Percentiles rank a stretch among this genome's conserved stretches.
Conservation (phyloP, 1,140 invertebrate genomes). For the Leptonema lineaticorne region DNA sequence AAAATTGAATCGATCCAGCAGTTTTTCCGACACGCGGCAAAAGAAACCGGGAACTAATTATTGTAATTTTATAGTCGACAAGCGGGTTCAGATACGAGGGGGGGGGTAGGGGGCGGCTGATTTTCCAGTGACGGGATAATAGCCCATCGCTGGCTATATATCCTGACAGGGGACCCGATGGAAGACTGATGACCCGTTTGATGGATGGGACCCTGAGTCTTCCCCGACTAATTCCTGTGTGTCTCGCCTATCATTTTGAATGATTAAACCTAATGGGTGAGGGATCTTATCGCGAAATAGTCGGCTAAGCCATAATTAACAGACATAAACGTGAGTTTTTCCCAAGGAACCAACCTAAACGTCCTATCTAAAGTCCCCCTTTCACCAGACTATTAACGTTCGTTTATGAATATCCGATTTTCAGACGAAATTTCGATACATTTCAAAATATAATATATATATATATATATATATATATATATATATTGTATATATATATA, state of each 20-base stretch:
- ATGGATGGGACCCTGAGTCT: constrained; percentile 31
- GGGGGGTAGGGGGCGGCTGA: too few relatives aligned
- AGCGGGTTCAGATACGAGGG: too few relatives aligned
- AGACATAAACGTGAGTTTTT: not conserved
- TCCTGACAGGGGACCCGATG: constrained; percentile 37
- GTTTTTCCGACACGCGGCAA: too few relatives aligned
- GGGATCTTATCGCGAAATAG: not conserved
- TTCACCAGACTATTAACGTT: too few relatives aligned
- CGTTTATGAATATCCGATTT: too few relatives aligned
- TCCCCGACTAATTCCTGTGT: constrained; percentile 30
- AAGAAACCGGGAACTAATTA: constrained; percentile 36
- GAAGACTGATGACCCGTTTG: constrained; percentile 38
- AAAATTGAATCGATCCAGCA: too few relatives aligned
- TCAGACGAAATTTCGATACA: not conserved
- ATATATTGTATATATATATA: not conserved
- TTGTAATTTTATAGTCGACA: constrained; percentile 33
- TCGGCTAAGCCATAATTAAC: not conserved
- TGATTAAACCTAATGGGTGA: constrained; percentile 36
- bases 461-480: not conserved
- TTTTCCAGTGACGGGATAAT: constrained; percentile 36
- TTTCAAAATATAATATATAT: not conserved
- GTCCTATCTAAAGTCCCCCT: not conserved
- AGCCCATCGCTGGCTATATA: constrained; percentile 25
- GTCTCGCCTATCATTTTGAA: constrained; percentile 30
- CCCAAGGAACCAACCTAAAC: not conserved